Percentiles rank a stretch among this genome's conserved stretches.
These are phyloP conservation scores for Herminia tarsipennalis DNA, from an alignment of 2,888 invertebrate species.

Conservation along the genomic window DNA sequence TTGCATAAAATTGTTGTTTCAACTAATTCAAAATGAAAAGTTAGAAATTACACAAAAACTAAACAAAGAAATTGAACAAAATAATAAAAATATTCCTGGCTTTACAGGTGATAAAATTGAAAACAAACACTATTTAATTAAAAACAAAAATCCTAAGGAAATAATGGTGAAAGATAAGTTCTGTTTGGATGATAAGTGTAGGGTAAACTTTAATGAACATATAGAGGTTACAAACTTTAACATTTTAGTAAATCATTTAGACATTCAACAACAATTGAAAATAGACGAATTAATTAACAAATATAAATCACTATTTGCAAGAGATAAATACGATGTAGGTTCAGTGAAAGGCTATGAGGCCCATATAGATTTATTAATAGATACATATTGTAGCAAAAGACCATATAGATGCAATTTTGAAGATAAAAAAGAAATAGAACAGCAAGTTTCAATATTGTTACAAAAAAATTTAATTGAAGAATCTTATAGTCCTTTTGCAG, in stretches of 20 bases:
- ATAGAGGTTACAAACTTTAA: not conserved
- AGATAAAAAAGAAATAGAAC: conserved; percentile 31
- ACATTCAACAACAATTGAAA: not conserved
- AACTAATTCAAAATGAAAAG: conserved; percentile 5
- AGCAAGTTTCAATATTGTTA: conserved; percentile 22
- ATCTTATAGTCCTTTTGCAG: conserved; percentile 39
- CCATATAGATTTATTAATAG: conserved; percentile 4
- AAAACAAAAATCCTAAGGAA: not conserved
- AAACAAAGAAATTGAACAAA: conserved; percentile 26
- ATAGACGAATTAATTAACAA: conserved; percentile 1
- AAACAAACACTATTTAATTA: not conserved
- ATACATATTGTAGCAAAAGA: conserved; percentile 6
- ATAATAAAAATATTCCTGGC: conserved; percentile 25
- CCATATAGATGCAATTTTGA: conserved; percentile 23
- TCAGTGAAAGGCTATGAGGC: conserved; percentile 4
- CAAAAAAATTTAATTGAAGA: conserved; percentile 24
- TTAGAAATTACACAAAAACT: not conserved
- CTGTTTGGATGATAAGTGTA: not conserved
- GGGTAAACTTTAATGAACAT: conserved; percentile 4
- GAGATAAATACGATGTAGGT: conserved; percentile 5
- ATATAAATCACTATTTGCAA: conserved; percentile 3
- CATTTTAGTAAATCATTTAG: conserved; percentile 1
- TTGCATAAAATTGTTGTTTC: conserved; percentile 14
- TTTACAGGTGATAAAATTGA: not conserved
- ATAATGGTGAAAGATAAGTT: not conserved